Evolutionary conservation across 2,113 vertebrate species (phyloP), one percentile per base, ranked within the genome.

Genomic region (Gymnogyps californianus): DNA sequence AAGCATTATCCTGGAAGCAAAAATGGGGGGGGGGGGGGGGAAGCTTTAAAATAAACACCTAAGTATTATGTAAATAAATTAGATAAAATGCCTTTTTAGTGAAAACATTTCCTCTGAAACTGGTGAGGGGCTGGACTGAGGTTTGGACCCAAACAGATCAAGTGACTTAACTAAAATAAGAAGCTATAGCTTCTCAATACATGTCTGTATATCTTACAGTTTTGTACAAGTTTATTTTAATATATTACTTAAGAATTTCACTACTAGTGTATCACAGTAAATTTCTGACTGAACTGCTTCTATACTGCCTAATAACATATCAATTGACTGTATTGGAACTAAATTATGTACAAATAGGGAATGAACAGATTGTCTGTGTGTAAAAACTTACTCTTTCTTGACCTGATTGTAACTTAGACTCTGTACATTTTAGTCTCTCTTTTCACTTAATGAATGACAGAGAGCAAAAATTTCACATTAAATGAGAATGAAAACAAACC

Each of bases 151-250:
- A 62, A 38, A 58, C 2, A 49, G 28, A 22, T 38, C 9, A 71
- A 65, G 25, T 13, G 11, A 25, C 25, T 26, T 29, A 24, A 54
- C 21, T 47, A 22, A 69, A 81, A 67, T 10, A 36, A 42, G 52
- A 54, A 83, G 8, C 21, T 54, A 3, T 55, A n/a, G 5, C 38
- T 67, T 55, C 34, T 72, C 46, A 28, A 4, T 70, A 31, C 5
- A 7, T 25, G 10, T 32, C 34, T 70, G 7, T 81, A 6, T 44
- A 42, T 22, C 26, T 51, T 14, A 31, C 0, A 0, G 16, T 10
- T 67, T 83, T 71, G 16, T 20, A 17, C 20, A n/a, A 29, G 47
- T 75, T 65, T 47, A 36, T 55, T 17, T 89, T 31, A 58, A 61
- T 13, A 28, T 7, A 5, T 61, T 72, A 34, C 26, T 58, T 62